Evolutionary conservation across 2,113 vertebrate genomes (phyloP), one percentile per base, ranked within the genome.

Genomic region (Gasterosteus nipponicus): DNA sequence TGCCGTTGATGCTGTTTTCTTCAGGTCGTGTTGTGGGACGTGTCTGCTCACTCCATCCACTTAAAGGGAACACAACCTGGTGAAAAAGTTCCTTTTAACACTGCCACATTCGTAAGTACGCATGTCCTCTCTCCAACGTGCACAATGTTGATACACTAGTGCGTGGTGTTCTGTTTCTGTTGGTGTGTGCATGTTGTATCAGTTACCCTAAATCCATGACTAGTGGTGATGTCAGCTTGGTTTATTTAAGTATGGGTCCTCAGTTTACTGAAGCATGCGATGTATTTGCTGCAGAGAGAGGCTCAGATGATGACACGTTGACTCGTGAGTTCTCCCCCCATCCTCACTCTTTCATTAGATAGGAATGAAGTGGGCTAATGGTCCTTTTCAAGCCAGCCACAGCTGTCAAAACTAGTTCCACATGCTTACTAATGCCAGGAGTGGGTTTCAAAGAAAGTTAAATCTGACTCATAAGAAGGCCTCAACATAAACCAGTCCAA

Each of bases 11-110:
- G 51, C 26, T 78, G 22, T 77, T 66, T 31, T 77, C 22, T 56
- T 78, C 75, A 99, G 97, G 68, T 99, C 29, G 92, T 95, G 67
- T 68, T 99, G 33, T 99, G 97, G 98, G 95, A 99, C 81, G 95
- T 99, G 80, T 96, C 96, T 1, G 77, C 92, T 31, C 82, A 97
- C 0, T 81, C 92, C 47, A 82, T 91, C 0, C 90, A 82, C 51
- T 88, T 99, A 65, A 89, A 93, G 78, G 93, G 77, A 41, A 61
- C 86, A 10, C 92, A 91, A 41, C 26, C 83, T 0, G 78, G 33
- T 77, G 85, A 82, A 73, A 89, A 91, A 65, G 85, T 65, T 18
- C 19, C 78, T 7, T 77, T 88, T 78, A 92, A 94, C 87, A 82
- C 85, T 85, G 16, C 89, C 19, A 5, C 89, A 56, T 85, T 87